A percentile compares a stretch with the other conserved stretches of the same genome.
phyloP scores from a whole-genome alignment of 2,113 vertebrate species.

The Zingel zingel region DNA sequence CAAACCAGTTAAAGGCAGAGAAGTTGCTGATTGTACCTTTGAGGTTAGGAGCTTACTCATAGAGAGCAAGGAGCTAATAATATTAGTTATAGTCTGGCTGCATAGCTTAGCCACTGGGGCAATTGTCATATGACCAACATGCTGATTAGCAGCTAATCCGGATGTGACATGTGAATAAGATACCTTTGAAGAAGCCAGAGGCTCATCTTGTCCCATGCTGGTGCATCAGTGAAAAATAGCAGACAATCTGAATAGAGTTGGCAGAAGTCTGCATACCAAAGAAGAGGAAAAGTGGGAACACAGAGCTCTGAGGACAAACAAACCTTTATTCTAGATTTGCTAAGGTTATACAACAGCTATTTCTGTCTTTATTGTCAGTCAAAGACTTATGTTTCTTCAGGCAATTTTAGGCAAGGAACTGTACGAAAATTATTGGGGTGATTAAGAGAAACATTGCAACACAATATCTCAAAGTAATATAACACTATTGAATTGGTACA shows the following conservation, averaged over 20 bases:
- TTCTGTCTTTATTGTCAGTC: neutral
- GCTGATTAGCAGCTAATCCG: neutral
- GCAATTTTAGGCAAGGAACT: neutral
- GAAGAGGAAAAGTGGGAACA: neutral
- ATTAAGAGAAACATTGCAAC: neutral
- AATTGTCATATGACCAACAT: slow-evolving; percentile 24
- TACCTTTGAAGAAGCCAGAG: slow-evolving; percentile 10
- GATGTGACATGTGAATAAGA: slow-evolving; percentile 40
- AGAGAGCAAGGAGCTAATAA: slow-evolving; percentile 11
- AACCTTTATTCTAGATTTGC: slow-evolving; percentile 7
- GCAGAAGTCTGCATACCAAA: slow-evolving; percentile 28
- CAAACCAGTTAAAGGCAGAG: neutral
- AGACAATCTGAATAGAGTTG: neutral
- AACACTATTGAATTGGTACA: neutral
- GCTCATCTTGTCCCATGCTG: neutral
- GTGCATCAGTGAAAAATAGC: slow-evolving; percentile 8
- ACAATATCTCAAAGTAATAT: neutral
- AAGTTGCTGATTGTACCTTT: neutral
- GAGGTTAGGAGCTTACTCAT: neutral
- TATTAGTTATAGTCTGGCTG: slow-evolving; percentile 21
- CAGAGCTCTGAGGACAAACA: slow-evolving; percentile 1
- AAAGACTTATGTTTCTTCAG: neutral
- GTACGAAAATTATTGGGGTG: neutral
- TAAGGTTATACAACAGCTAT: neutral
- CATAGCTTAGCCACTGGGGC: neutral